phyloP scores from a whole-genome alignment of 2,113 vertebrate species.

The Ictidomys tridecemlineatus region DNA sequence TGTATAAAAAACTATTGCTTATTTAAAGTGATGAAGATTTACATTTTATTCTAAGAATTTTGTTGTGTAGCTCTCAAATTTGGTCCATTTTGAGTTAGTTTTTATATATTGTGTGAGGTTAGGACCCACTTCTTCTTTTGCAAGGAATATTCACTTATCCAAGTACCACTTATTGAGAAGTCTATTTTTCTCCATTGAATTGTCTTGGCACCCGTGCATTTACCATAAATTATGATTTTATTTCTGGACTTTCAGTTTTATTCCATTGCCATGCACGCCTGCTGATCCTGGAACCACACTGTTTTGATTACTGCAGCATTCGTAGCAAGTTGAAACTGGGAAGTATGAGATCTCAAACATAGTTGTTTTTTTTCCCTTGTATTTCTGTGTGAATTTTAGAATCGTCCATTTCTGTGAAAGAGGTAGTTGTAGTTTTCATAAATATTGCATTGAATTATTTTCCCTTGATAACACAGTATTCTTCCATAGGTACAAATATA shows the following conservation, averaged over 20 bases:
- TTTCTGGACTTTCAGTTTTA: not conserved
- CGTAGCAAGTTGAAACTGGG: not conserved
- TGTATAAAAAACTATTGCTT: not conserved
- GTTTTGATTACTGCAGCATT: not conserved
- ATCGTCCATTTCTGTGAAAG: not conserved
- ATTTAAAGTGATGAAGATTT: not conserved
- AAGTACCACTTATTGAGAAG: not conserved
- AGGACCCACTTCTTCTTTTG: not conserved
- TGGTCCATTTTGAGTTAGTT: not conserved
- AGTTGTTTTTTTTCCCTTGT: not conserved
- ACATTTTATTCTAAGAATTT: slow-evolving; percentile 17
- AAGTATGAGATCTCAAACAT: not conserved
- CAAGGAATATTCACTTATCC: not conserved
- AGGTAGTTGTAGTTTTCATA: slow-evolving; percentile 28
- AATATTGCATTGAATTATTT: not conserved
- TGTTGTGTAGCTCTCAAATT: not conserved
- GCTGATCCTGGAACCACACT: not conserved
- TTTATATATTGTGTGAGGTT: not conserved
- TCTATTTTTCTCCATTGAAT: not conserved
- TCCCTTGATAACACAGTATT: not conserved
- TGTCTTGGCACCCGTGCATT: not conserved
- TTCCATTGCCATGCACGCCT: not conserved
- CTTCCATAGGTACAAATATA: not conserved
- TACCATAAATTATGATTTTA: not conserved
- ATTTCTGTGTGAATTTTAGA: slow-evolving; percentile 38